Evolutionary conservation across 2,113 vertebrate species (phyloP), one percentile per base, ranked within the genome.

Genomic region (Engraulis encrasicolus): DNA sequence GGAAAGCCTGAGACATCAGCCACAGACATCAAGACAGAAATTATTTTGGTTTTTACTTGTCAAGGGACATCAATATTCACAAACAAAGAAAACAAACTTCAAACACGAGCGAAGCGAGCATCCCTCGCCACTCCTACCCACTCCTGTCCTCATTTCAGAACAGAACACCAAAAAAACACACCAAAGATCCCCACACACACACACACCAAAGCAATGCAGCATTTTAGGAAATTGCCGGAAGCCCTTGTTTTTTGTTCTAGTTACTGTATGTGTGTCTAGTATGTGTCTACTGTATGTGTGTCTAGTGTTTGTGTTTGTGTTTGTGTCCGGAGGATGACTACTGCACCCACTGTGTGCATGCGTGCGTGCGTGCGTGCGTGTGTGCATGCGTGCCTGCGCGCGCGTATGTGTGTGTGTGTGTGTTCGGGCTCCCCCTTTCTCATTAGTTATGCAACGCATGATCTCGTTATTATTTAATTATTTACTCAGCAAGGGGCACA

Each of bases 401-500:
- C 2, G 14, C 1, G 66, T 17, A 27, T 17, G 66, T 36, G 66
- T 74, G 23, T 74, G 66, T 27, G 58, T 7, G n/a, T 61, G 58
- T 61, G 58, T 5, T 86, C 58, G 50, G 66, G 50, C 86, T 85
- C 86, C 83, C 83, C 85, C 86, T 85, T 90, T 90, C 81, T 88
- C 89, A 90, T 91, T 88, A 87, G 83, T 84, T 84, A 89, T 90
- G 89, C 88, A 86, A 90, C 92, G 89, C 84, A 93, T 92, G 90
- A 91, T 78, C 40, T 85, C 58, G 90, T 94, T 90, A 93, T 92
- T n/a, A n/a, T n/a, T n/a, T n/a, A n/a, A n/a, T 94, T 91, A 95
- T 94, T 90, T 84, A 91, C 84, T 45, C 27, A 49, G 77, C 74
- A 90, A 79, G 87, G 81, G 86, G 85, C 54, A n/a, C 54, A 58